Evolutionary conservation across 2,113 vertebrate genomes (phyloP).

Genomic region (Grallaria varia): DNA sequence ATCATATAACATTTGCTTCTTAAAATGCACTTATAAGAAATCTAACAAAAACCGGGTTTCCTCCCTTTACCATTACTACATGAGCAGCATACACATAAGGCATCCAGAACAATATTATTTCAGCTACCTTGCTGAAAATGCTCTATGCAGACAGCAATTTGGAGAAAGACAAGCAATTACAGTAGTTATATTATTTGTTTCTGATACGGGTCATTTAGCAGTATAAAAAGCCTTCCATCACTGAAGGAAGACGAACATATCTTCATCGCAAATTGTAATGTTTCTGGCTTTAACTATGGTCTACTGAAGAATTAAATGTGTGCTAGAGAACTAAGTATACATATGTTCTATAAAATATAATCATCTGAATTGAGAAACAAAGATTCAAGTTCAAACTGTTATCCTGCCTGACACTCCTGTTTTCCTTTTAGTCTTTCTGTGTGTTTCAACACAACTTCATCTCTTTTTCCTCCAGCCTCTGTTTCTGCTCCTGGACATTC

Average conservation of each 20-base stretch:
- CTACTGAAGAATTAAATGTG: not conserved
- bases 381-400: not conserved
- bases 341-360: not conserved
- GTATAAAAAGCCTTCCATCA: not conserved
- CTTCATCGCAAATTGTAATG: not conserved
- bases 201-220: not conserved
- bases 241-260: not conserved
- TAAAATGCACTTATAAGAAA: not conserved
- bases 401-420: not conserved
- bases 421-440: not conserved
- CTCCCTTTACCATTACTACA: not conserved
- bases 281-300: not conserved
- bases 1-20: not conserved
- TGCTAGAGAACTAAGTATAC: not conserved
- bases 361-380: not conserved
- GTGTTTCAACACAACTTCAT: not conserved
- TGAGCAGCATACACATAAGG: not conserved
- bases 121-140: not conserved
- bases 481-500: not conserved
- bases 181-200: not conserved
- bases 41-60: not conserved
- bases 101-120: not conserved
- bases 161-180: not conserved
- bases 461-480: not conserved
- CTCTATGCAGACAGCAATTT: not conserved